Conservation (phyloP, 2,888 invertebrate species). For the Sipha maydis region DNA sequence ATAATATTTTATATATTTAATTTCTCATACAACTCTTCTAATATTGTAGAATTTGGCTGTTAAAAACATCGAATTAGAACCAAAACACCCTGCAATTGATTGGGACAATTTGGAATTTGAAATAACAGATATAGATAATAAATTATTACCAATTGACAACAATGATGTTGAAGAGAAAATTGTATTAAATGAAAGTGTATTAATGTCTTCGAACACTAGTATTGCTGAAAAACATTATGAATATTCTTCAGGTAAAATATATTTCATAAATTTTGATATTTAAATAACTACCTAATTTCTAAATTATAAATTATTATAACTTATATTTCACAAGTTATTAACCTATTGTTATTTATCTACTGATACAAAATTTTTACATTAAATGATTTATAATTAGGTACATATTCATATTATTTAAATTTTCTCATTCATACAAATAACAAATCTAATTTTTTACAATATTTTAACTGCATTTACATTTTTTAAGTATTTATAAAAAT, state of each 20-base stretch:
- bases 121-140: not conserved
- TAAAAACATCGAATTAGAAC: not conserved
- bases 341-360: too few species aligned
- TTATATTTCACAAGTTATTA: too few species aligned
- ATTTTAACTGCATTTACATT: too few species aligned
- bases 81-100: slow-evolving; percentile 5
- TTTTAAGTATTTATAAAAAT: too few species aligned
- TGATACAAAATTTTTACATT: too few species aligned
- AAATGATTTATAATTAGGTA: too few species aligned
- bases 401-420: too few species aligned
- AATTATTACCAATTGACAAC: not conserved
- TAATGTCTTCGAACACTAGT: not conserved
- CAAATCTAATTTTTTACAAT: too few species aligned
- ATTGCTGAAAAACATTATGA: not conserved
- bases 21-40: not conserved
- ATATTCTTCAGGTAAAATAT: slow-evolving; percentile 7
- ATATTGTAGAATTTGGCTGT: slow-evolving; percentile 1
- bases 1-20: too few species aligned
- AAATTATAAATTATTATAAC: not conserved
- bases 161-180: too few species aligned
- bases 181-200: too few species aligned
- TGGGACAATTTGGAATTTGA: slow-evolving; percentile 3
- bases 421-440: too few species aligned
- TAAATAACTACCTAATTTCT: not conserved
- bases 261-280: slow-evolving; percentile 13